Conservation (phyloP, 2,797 vertebrate genomes). For the Helarctos malayanus region DNA sequence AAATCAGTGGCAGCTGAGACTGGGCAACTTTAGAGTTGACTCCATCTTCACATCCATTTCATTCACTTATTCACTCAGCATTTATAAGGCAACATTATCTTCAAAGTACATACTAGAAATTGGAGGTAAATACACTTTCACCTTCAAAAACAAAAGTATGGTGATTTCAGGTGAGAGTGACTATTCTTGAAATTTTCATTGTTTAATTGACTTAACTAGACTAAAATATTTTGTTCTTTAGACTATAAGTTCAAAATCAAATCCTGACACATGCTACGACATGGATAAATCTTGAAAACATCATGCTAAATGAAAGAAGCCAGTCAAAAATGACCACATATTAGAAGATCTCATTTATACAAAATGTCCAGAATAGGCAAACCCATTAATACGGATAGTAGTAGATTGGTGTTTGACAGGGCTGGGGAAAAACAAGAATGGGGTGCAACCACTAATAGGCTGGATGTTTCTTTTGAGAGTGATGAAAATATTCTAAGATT, state of each 20-base stretch:
- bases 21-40: not conserved
- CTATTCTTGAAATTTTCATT: not conserved
- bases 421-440: not conserved
- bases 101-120: not conserved
- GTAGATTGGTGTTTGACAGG: not conserved
- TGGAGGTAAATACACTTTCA: not conserved
- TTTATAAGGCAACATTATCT: not conserved
- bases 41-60: not conserved
- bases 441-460: not conserved
- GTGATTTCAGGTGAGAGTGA: not conserved
- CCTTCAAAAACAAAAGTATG: not conserved
- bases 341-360: not conserved
- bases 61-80: not conserved
- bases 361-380: not conserved
- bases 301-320: conserved; percentile 4
- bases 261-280: not conserved
- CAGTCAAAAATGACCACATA: not conserved
- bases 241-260: not conserved
- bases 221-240: not conserved
- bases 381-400: not conserved
- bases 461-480: not conserved
- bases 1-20: not conserved
- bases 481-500: conserved; percentile 10
- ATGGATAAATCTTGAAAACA: conserved; percentile 21
- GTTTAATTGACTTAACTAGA: not conserved